Percentiles rank a stretch among this genome's conserved stretches.
Evolutionary conservation across 2,113 vertebrate genomes (phyloP).

Genomic region (Montifringilla adamsi): DNA sequence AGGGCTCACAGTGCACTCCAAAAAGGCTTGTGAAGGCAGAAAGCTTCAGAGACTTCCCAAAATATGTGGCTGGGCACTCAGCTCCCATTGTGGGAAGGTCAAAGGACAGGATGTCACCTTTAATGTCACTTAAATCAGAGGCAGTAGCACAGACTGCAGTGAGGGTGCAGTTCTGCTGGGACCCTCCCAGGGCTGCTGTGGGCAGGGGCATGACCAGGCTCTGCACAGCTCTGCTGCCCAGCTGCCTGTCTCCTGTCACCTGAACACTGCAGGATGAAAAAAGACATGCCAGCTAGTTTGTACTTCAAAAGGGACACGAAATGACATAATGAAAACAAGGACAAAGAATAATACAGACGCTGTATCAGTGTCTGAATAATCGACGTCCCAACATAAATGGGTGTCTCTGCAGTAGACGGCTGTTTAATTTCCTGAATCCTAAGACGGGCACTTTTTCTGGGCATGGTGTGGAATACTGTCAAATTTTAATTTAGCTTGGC

Average conservation of each 20-base stretch:
- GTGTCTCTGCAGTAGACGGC: not conserved
- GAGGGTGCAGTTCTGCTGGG: accelerated
- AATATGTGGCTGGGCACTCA: accelerated
- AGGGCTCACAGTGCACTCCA: not conserved
- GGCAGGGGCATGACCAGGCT: not conserved
- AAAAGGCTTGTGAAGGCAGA: accelerated
- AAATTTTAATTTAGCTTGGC: constrained; percentile 43
- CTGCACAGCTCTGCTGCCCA: not conserved
- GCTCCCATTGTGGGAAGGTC: accelerated
- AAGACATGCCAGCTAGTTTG: not conserved
- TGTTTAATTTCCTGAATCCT: constrained; percentile 1
- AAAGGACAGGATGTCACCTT: not conserved
- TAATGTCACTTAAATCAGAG: accelerated
- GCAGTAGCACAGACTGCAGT: accelerated
- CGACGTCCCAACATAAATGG: not conserved
- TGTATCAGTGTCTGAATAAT: not conserved
- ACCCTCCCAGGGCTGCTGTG: accelerated
- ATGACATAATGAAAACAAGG: not conserved
- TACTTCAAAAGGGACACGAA: not conserved
- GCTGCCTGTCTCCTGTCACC: not conserved
- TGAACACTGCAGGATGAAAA: not conserved
- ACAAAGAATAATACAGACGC: not conserved
- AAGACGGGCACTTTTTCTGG: constrained; percentile 10
- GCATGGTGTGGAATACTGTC: not conserved
- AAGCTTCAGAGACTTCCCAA: not conserved